Base-by-base conservation (phyloP, 2,797 vertebrate species). In the Mus spretus region DNA sequence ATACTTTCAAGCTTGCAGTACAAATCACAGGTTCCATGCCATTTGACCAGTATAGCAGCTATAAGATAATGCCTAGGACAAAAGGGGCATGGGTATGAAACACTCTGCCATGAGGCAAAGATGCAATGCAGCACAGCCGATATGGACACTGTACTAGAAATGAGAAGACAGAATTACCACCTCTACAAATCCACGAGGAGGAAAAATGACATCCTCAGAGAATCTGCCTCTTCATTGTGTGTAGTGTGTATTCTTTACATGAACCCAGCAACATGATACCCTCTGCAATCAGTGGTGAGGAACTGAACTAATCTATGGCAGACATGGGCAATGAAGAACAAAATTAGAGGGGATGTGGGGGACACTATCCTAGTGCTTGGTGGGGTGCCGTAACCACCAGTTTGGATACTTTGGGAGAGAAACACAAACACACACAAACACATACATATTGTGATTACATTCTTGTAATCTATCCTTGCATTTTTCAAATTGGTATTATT, bases 401-500 rank as follows among this genome's bases (percentile, higher is more conserved):
- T 31, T 65, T 67, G 59, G 77, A 14, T 74, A 88, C 57, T 70
- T 47, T 77, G 26, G 53, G 22, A 22, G 88, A 89, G 37, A 74
- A 75, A 77, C 67, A 47, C 24, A 2, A 26, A 61, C 24, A 70
- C 34, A n/a, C 65, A 70, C 34, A 70, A 15, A 70, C 34, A 70
- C 67, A 70, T 34, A n/a, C 34, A 67, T 28, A 31, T n/a, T n/a
- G n/a, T n/a, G n/a, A n/a, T n/a, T 28, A 67, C 63, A 65, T n/a
- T 53, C 17, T 79, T 80, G 10, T 37, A 67, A 55, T 88, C 34
- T 85, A 12, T 19, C 89, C 14, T 80, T 34, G 63, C 19, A 59
- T 44, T 61, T 61, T 79, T 8, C 44, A 91, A 90, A 86, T 91
- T 70, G 6, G 10, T 57, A 89, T 70, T 89, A 61, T 26, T 93